Conservation (phyloP, 2,888 invertebrate genomes). For the Microctonus brassicae region DNA sequence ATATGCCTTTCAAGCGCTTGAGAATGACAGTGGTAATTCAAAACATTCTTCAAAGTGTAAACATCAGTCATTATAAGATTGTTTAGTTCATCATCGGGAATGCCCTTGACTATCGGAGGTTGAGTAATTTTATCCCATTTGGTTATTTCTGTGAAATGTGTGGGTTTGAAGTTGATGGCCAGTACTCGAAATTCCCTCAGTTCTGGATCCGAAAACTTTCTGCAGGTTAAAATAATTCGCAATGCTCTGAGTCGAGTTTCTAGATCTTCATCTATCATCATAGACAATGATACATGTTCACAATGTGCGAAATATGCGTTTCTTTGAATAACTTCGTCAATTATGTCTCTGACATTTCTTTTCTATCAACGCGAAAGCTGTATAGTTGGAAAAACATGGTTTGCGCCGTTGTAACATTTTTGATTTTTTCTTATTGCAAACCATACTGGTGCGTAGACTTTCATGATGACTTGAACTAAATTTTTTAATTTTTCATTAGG, state of each 20-base stretch:
- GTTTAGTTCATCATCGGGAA: not conserved
- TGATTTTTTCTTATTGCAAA: conserved; percentile 43
- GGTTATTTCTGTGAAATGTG: not conserved
- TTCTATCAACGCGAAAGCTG: no score
- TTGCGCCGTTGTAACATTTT: no score
- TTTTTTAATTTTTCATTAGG: not conserved
- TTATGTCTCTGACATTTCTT: no score
- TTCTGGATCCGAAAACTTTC: no score
- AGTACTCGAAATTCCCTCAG: not conserved
- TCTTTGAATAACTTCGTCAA: no score
- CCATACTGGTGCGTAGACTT: conserved; percentile 41
- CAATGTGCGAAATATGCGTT: conserved; percentile 52
- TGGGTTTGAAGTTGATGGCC: not conserved
- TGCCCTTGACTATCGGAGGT: not conserved
- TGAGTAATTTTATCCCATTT: not conserved
- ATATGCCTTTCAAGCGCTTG: conserved; percentile 2
- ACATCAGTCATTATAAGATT: no score
- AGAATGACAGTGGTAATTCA: conserved; percentile 11
- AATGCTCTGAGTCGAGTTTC: conserved; percentile 62
- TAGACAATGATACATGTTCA: conserved; percentile 52
- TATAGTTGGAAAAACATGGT: no score
- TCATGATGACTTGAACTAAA: conserved; percentile 28
- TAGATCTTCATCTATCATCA: conserved; percentile 43
- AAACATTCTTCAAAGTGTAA: no score
- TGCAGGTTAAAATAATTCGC: not conserved